Percentiles rank a stretch among this genome's conserved stretches.
phyloP scores from a whole-genome alignment of 2,888 invertebrate species.

The Osedax frankpressi region DNA sequence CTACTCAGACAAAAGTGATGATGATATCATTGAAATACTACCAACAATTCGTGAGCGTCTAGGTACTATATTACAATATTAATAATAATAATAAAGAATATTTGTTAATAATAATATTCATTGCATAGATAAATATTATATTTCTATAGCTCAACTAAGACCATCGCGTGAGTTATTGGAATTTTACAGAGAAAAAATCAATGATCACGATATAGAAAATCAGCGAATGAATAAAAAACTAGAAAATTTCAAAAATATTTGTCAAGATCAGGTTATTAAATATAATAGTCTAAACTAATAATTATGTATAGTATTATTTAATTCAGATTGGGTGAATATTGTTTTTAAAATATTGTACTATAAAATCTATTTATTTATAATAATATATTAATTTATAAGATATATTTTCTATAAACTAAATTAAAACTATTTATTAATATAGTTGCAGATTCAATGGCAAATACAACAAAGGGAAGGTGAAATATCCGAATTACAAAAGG shows the following conservation, averaged over 20 bases:
- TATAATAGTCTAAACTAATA: no score
- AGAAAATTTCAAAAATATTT: slow-evolving; percentile 42
- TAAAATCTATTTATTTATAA: neutral
- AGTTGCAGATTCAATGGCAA: slow-evolving; percentile 45
- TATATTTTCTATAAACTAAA: neutral
- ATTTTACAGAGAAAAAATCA: slow-evolving; percentile 45
- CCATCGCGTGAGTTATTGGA: slow-evolving; percentile 45
- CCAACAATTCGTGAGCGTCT: neutral
- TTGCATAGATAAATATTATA: neutral
- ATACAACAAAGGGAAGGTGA: slow-evolving; percentile 45
- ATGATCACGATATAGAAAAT: slow-evolving; percentile 45
- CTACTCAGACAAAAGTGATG: neutral
- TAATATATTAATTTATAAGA: neutral
- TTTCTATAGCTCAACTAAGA: slow-evolving; percentile 38
- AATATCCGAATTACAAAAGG: slow-evolving; percentile 46
- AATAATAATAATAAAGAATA: neutral
- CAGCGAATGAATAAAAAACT: slow-evolving; percentile 39
- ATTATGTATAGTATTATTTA: no score
- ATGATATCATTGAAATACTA: neutral
- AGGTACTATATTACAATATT: neutral
- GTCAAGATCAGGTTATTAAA: slow-evolving; percentile 44
- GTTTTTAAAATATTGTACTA: neutral
- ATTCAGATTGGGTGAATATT: no score
- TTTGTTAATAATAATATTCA: neutral
- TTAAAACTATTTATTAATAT: neutral